Evolutionary conservation across 2,888 invertebrate genomes (phyloP), one percentile per base, ranked within the genome.

Genomic region (Camptogramma bilineatum): DNA sequence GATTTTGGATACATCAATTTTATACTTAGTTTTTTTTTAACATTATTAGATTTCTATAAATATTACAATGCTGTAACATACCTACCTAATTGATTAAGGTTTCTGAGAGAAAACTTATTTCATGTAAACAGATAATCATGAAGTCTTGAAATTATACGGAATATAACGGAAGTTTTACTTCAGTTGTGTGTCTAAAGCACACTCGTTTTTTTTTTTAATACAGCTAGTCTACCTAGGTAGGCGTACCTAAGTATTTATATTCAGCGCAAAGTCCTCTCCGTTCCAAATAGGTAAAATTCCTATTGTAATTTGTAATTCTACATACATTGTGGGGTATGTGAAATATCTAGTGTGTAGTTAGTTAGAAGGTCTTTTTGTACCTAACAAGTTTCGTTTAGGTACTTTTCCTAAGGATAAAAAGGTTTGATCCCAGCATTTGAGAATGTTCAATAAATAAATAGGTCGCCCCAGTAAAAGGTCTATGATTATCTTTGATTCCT

Each of bases 391-490:
- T 34, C 34, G 10, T 34, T 13, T 13, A 13, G 13, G 13, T 39
- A 39, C 34, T 13, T 39, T 39, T 39, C 1, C 13, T 39, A 39
- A 39, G 13, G 13, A 39, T 39, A 39, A 39, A 44, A 16, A 16
- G 19, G 34, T 48, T 34, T 39, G 19, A 48, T 57, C 50, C 21
- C 39, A 17, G 24, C 21, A 50, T 57, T 51, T 44, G 17, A 9
- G 24, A 51, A 42, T 10, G 31, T 55, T 55, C 31, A 18, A 51
- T 57, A 57, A 7, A 57, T 50, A 57, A 44, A 28, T 16, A 42
- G 10, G 28, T 51, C 21, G 16, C 44, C n/a, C n/a, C 42, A 54
- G 31, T 31, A 53, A 54, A 48, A 13, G 48, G 18, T 3, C 19
- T n/a, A 24, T 34, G 39, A 44, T 44, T 44, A 44, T 53, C 44